A percentile compares a stretch with the other conserved stretches of the same genome.
Conservation (phyloP, 2,888 invertebrate species). For the Cloeon dipterum region DNA sequence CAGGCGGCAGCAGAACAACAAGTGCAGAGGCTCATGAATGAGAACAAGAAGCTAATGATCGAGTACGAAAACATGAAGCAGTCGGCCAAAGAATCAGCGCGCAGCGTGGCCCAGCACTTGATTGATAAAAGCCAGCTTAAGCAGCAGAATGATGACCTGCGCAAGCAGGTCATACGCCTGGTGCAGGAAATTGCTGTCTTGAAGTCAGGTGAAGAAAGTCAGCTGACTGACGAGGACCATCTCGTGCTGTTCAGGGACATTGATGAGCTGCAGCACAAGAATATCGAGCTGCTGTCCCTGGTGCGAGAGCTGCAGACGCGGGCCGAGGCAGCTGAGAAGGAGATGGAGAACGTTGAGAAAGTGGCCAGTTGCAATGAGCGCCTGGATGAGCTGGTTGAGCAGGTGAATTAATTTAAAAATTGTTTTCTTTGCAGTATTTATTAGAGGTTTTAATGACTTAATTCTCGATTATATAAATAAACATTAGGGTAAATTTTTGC, state of each 20-base stretch:
- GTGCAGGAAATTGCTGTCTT: neutral
- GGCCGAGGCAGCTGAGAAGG: constrained; percentile 50
- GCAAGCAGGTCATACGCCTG: neutral
- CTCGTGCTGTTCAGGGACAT: constrained; percentile 78
- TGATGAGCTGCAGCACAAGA: constrained; percentile 70
- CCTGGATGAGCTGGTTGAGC: too few species aligned
- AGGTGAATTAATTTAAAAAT: too few species aligned
- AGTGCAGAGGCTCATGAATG: neutral
- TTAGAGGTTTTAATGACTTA: too few species aligned
- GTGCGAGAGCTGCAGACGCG: constrained; percentile 67
- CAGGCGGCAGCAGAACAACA: neutral
- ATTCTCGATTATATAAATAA: too few species aligned
- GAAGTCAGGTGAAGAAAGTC: neutral
- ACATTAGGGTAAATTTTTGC: too few species aligned
- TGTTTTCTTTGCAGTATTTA: too few species aligned
- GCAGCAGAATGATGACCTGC: neutral
- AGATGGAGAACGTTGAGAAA: neutral
- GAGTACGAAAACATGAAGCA: neutral
- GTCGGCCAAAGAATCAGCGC: neutral
- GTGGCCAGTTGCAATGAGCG: too few species aligned
- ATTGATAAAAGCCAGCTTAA: neutral
- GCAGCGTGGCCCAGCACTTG: neutral
- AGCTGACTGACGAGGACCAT: constrained; percentile 28
- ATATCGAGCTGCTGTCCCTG: constrained; percentile 60
- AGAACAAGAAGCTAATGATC: neutral